These are phyloP conservation scores for Sinella curviseta DNA, from an alignment of 1,140 invertebrate species.

Conservation along the genomic window DNA sequence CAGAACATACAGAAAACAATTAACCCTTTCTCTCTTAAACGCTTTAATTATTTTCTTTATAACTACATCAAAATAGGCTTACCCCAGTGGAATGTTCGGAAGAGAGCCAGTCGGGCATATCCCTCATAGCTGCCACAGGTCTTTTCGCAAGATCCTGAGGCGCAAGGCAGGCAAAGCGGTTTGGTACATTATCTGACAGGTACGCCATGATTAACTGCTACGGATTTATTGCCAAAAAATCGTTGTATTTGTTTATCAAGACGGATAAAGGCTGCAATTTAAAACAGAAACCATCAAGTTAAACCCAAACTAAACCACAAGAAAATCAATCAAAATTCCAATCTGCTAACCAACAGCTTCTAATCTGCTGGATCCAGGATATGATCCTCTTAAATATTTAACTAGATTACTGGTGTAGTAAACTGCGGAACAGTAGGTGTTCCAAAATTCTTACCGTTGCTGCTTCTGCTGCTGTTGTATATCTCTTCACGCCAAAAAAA, in stretches of 20 bases:
- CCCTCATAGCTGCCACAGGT: background rate
- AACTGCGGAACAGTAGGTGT: no score
- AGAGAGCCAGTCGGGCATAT: slow-evolving; percentile 42
- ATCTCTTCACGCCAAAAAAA: no score
- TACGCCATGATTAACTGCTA: slow-evolving; percentile 4
- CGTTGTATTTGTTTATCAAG: background rate
- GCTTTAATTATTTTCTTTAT: background rate
- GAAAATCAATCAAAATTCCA: no score
- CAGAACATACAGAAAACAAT: background rate
- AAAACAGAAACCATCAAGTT: background rate
- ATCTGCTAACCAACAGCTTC: no score
- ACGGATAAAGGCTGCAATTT: background rate
- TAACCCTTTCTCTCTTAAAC: background rate
- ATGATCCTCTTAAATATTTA: no score
- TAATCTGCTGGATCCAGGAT: no score
- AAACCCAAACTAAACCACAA: no score
- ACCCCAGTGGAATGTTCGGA: slow-evolving; percentile 44
- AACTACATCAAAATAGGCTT: slow-evolving; percentile 27
- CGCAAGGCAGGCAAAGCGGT: slow-evolving; percentile 7
- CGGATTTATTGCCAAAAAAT: background rate
- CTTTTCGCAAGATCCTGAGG: background rate
- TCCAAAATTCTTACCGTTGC: no score
- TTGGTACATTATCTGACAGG: slow-evolving; percentile 18
- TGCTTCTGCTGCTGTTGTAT: no score
- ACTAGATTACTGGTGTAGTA: no score